phyloP scores from a whole-genome alignment of 2,888 invertebrate species.

The Penaeus monodon region DNA sequence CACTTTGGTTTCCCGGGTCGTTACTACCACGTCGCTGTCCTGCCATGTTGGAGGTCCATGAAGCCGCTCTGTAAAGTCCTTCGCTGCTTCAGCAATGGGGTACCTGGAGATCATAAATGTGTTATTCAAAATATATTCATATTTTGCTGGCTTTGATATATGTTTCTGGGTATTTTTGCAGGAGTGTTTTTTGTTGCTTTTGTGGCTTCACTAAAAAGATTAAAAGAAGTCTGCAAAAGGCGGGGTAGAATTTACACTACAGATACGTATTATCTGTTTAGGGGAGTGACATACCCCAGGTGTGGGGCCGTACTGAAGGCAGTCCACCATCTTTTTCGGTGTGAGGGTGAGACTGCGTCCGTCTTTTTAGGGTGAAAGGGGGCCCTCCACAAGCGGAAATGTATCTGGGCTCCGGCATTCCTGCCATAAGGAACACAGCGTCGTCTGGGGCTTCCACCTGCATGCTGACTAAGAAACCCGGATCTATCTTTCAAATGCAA shows the following conservation, averaged over 20 bases:
- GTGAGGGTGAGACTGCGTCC: neutral
- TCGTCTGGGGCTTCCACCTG: conserved; percentile 3
- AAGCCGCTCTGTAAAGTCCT: conserved; percentile 76
- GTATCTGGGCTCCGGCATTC: conserved; percentile 10
- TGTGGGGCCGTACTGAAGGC: conserved; percentile 15
- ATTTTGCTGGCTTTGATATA: neutral
- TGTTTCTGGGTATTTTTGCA: neutral
- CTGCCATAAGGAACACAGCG: conserved; percentile 10
- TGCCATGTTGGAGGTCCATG: conserved; percentile 79
- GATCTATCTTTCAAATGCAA: no score
- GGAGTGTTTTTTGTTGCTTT: neutral
- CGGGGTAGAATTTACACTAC: no score
- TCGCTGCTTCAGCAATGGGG: conserved; percentile 73
- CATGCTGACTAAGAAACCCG: neutral
- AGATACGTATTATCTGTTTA: no score
- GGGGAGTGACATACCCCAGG: conserved; percentile 5
- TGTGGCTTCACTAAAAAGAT: no score
- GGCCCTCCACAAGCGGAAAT: neutral
- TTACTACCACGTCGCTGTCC: conserved; percentile 74
- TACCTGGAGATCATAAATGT: neutral
- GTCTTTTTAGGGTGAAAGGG: neutral
- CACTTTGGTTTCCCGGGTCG: conserved; percentile 84
- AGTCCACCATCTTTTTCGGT: neutral
- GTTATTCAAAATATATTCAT: neutral
- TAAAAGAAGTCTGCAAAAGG: no score